Evolutionary conservation across 2,113 vertebrate genomes (phyloP).

Genomic region (Mionectes macconnelli): DNA sequence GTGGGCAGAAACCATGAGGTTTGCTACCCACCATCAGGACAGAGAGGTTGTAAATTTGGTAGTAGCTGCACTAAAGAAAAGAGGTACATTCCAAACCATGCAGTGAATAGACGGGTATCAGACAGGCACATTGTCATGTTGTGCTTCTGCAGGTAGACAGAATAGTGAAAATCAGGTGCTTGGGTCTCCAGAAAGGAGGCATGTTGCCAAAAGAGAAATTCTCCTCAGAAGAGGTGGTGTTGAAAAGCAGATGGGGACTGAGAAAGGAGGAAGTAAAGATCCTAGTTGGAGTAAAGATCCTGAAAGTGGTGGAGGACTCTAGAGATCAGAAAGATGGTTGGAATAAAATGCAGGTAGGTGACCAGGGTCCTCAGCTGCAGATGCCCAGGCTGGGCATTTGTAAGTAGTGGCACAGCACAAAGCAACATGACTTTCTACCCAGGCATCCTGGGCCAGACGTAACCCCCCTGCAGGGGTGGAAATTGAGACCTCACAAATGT

Average conservation of each 20-base stretch:
- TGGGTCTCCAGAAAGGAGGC: neutral
- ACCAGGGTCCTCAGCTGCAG: accelerated
- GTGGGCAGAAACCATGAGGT: neutral
- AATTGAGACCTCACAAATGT: neutral
- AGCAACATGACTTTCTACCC: neutral
- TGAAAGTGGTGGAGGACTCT: neutral
- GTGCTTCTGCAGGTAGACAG: neutral
- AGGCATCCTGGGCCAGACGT: neutral
- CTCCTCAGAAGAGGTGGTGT: neutral
- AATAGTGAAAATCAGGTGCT: neutral
- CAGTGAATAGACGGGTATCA: neutral
- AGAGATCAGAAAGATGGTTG: neutral
- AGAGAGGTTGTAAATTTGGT: neutral
- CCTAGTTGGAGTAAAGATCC: neutral
- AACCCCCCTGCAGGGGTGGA: neutral
- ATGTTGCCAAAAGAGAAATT: neutral
- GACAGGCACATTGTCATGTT: neutral
- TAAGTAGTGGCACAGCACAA: neutral
- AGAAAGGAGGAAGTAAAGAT: neutral
- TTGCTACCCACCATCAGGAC: neutral
- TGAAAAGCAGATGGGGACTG: neutral
- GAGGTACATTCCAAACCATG: too few relatives aligned
- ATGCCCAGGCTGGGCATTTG: neutral
- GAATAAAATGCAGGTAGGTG: neutral
- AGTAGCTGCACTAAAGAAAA: neutral